A percentile compares a stretch with the other conserved stretches of the same genome.
These are phyloP conservation scores for Toxonevra muliebris DNA, from an alignment of 2,888 invertebrate species.

Conservation along the genomic window DNA sequence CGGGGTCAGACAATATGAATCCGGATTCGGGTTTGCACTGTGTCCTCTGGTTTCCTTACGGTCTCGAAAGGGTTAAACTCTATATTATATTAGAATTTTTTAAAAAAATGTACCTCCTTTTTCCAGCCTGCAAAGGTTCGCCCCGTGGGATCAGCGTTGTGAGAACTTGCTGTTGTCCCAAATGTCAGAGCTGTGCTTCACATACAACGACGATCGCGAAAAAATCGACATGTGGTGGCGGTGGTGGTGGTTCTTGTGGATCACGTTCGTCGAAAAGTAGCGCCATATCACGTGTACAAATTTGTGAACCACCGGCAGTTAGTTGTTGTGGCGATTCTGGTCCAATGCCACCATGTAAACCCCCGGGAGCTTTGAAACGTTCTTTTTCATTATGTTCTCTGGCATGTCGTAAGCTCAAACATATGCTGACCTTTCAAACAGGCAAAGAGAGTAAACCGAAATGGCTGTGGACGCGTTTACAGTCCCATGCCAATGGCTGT, in stretches of 20 bases:
- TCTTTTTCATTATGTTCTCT: slow-evolving; percentile 49
- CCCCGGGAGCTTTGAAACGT: slow-evolving; percentile 34
- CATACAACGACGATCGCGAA: slow-evolving; percentile 7
- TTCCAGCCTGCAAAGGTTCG: not conserved
- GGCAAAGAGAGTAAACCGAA: slow-evolving; percentile 18
- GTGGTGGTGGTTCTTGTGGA: not conserved
- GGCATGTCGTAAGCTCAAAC: slow-evolving; percentile 47
- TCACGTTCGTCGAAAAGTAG: slow-evolving; percentile 21
- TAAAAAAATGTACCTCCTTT: too few relatives aligned
- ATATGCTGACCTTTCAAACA: slow-evolving; percentile 24
- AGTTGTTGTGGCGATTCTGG: not conserved
- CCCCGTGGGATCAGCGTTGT: slow-evolving; percentile 20
- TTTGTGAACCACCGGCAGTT: slow-evolving; percentile 7
- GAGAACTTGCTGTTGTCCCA: slow-evolving; percentile 25
- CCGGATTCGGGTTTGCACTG: too few relatives aligned
- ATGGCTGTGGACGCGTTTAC: slow-evolving; percentile 53
- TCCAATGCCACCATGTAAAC: slow-evolving; percentile 1
- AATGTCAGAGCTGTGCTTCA: slow-evolving; percentile 23
- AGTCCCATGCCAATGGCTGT: slow-evolving; percentile 44
- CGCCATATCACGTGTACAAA: slow-evolving; percentile 15
- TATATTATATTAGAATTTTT: too few relatives aligned
- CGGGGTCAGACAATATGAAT: too few relatives aligned
- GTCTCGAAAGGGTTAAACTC: too few relatives aligned
- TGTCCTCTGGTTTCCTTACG: too few relatives aligned
- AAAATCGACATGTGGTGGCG: slow-evolving; percentile 6